A percentile compares a stretch with the other conserved stretches of the same genome.
Conservation (phyloP, 2,797 vertebrate genomes). For the Mus caroli region DNA sequence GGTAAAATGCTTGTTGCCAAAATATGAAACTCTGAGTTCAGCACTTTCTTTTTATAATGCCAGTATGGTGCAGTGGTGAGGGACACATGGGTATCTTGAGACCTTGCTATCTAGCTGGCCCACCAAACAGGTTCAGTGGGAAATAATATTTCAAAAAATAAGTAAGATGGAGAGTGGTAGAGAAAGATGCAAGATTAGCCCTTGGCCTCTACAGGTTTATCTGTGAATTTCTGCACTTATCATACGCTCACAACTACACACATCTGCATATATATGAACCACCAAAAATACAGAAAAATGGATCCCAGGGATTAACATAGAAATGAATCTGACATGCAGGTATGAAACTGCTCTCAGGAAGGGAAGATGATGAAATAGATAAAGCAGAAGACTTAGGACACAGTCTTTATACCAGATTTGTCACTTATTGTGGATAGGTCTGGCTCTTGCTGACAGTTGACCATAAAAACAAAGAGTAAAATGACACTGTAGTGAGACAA, state of each 20-base stretch:
- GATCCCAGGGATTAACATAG: neutral
- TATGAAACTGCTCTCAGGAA: neutral
- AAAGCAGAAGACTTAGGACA: neutral
- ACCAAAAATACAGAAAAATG: neutral
- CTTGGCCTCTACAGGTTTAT: too few species aligned
- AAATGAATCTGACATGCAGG: neutral
- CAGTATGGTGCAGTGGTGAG: neutral
- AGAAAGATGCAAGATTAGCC: neutral
- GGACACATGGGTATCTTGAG: neutral
- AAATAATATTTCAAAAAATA: neutral
- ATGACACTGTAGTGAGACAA: neutral
- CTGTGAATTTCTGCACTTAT: neutral
- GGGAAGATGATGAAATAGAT: neutral
- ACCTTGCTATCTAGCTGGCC: neutral
- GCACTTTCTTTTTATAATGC: neutral
- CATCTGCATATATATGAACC: neutral
- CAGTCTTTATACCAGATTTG: neutral
- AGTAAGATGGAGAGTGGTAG: neutral
- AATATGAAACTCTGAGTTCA: neutral
- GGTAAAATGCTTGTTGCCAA: neutral
- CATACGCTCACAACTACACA: neutral
- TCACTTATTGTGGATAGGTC: fast-evolving
- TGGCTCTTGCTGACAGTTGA: neutral
- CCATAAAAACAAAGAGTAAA: neutral
- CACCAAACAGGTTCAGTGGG: neutral